phyloP scores from a whole-genome alignment of 2,797 vertebrate genomes.

The Urophycis tenuis region DNA sequence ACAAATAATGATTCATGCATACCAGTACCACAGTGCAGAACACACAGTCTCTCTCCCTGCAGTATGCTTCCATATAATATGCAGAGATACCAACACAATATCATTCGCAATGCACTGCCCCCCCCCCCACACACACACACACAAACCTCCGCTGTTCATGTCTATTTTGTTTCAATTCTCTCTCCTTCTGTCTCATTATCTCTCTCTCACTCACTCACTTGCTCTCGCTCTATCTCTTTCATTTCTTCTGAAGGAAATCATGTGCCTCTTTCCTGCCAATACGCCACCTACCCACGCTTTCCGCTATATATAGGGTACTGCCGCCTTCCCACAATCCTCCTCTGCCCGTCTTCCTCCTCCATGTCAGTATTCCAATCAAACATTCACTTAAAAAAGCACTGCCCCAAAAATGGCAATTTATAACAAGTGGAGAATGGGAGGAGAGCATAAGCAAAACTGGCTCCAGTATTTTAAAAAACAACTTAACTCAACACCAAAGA shows the following conservation, averaged over 20 bases:
- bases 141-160: neutral
- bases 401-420: neutral
- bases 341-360: neutral
- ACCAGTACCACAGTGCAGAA: neutral
- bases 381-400: neutral
- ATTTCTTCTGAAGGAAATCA: slow-evolving; percentile 2
- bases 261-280: slow-evolving; percentile 3
- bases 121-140: neutral
- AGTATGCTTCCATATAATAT: neutral
- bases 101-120: neutral
- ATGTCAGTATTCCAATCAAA: neutral
- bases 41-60: neutral
- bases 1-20: slow-evolving; percentile 3
- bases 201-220: neutral
- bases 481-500: neutral
- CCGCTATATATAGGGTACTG: neutral
- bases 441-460: no score
- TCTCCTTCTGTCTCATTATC: neutral
- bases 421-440: neutral
- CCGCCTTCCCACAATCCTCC: neutral
- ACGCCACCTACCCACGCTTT: neutral
- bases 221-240: neutral
- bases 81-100: neutral
- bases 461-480: neutral
- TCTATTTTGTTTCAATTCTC: neutral